Conservation (phyloP, 2,888 invertebrate species). For the Halictus ligatus region DNA sequence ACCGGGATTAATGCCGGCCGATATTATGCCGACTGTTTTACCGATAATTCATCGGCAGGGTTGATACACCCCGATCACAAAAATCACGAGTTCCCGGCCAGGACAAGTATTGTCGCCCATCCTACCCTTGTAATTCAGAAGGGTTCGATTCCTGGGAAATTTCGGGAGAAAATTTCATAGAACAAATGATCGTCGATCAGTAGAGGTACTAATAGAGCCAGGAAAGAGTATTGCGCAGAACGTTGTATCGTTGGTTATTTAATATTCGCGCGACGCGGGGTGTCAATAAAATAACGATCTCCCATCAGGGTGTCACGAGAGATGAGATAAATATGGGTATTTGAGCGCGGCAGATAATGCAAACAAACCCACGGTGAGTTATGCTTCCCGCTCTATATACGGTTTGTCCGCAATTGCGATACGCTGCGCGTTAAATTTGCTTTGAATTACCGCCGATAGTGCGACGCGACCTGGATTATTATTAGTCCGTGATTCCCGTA, state of each 20-base stretch:
- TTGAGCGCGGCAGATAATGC: slow-evolving; percentile 81
- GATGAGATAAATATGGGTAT: slow-evolving; percentile 82
- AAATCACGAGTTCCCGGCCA: slow-evolving; percentile 50
- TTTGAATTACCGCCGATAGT: slow-evolving; percentile 79
- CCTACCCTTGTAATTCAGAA: neutral
- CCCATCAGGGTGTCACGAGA: slow-evolving; percentile 74
- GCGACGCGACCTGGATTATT: slow-evolving; percentile 77
- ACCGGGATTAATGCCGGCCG: slow-evolving; percentile 77
- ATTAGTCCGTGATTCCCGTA: slow-evolving; percentile 78
- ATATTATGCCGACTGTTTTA: slow-evolving; percentile 74
- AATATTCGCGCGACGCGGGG: slow-evolving; percentile 67
- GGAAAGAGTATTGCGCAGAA: neutral
- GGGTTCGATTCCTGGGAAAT: neutral
- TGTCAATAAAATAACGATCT: slow-evolving; percentile 79
- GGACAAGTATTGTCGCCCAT: slow-evolving; percentile 61
- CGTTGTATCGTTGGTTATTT: slow-evolving; percentile 61
- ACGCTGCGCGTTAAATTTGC: slow-evolving; percentile 80
- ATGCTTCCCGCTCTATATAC: slow-evolving; percentile 76
- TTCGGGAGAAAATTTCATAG: neutral
- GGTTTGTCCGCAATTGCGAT: slow-evolving; percentile 77
- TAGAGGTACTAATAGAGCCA: neutral
- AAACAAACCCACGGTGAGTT: slow-evolving; percentile 81
- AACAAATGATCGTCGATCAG: neutral
- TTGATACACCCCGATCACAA: slow-evolving; percentile 66
- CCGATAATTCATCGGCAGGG: slow-evolving; percentile 71